Conservation (phyloP, 1,140 invertebrate species). For the Eriosoma lanigerum region DNA sequence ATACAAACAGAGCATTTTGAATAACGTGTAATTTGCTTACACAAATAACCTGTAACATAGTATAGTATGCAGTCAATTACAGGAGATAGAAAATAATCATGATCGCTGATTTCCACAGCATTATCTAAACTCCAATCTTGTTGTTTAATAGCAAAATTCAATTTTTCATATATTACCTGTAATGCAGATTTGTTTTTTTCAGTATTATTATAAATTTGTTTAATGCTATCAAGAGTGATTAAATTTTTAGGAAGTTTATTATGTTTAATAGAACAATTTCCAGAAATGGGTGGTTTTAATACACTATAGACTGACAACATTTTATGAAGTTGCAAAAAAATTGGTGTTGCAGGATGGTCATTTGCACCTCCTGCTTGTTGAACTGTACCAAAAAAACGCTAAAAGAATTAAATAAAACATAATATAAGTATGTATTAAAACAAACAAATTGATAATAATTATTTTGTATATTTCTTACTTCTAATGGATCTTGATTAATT, state of each 20-base stretch:
- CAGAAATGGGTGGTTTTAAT: slow-evolving; percentile 8
- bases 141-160: background rate
- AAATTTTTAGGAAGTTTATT: background rate
- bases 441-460: background rate
- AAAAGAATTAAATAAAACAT: background rate
- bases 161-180: background rate
- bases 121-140: background rate
- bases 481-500: slow-evolving; percentile 18
- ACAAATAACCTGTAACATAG: slow-evolving; percentile 1
- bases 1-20: background rate
- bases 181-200: background rate
- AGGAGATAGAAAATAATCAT: background rate
- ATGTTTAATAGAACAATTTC: background rate
- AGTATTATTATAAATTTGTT: background rate
- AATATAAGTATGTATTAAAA: too few species aligned
- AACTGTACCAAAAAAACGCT: slow-evolving; percentile 9
- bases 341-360: slow-evolving; percentile 4
- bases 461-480: background rate
- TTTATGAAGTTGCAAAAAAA: background rate
- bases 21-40: background rate
- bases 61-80: background rate
- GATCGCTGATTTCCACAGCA: background rate
- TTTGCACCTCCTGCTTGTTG: background rate
- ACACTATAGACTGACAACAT: slow-evolving; percentile 5
- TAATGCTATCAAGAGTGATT: background rate